Percentiles rank a stretch among this genome's conserved stretches.
These are phyloP conservation scores for Drosophila burlai DNA, from an alignment of 1,140 invertebrate genomes.

Conservation along the genomic window DNA sequence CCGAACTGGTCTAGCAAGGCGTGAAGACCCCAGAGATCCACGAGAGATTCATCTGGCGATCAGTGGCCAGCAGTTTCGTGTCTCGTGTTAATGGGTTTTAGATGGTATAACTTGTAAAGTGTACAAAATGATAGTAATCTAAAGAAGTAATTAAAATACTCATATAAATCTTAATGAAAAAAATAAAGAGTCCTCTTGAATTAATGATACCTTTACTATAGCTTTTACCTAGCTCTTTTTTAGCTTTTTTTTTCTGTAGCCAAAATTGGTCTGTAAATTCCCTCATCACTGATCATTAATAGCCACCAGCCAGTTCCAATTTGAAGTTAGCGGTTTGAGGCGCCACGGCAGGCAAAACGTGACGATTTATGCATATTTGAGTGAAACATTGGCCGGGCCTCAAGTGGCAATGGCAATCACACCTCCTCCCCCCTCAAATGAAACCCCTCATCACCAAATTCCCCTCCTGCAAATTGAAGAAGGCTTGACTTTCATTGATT, in stretches of 20 bases:
- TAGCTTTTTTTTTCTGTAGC: neutral
- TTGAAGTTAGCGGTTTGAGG: constrained; percentile 38
- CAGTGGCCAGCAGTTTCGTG: constrained; percentile 5
- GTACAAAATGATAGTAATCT: neutral
- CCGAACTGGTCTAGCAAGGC: constrained; percentile 43
- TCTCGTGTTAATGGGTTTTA: neutral
- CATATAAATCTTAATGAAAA: neutral
- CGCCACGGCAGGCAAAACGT: constrained; percentile 40
- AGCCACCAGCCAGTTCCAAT: constrained; percentile 22
- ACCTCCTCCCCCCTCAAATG: neutral
- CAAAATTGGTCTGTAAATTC: neutral
- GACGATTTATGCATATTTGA: constrained; percentile 51
- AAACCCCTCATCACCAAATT: neutral
- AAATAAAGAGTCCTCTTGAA: neutral
- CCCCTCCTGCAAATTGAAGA: constrained; percentile 16
- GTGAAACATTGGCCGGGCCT: constrained; percentile 32
- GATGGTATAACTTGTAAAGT: neutral
- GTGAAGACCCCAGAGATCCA: constrained; percentile 28
- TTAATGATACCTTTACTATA: neutral
- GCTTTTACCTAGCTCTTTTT: neutral
- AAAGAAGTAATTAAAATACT: neutral
- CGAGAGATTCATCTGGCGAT: constrained; percentile 8
- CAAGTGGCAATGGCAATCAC: constrained; percentile 29
- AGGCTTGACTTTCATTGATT: constrained; percentile 52
- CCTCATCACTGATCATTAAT: constrained; percentile 16